Percentiles rank a stretch among this genome's conserved stretches.
These are phyloP conservation scores for Toxostoma redivivum DNA, from an alignment of 2,113 vertebrate genomes.

Conservation along the genomic window DNA sequence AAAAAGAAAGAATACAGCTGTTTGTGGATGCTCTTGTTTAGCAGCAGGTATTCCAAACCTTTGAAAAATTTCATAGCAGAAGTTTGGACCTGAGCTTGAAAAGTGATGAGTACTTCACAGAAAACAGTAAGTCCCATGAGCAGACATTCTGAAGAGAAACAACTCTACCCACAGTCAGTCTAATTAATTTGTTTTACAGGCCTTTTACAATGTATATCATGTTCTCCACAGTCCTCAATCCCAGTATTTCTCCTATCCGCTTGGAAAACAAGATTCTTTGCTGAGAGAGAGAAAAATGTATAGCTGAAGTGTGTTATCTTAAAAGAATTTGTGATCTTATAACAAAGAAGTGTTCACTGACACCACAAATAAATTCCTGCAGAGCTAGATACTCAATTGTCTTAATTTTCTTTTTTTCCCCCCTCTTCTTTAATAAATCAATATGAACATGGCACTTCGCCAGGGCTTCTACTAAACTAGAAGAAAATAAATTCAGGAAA, in stretches of 20 bases:
- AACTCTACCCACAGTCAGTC: background rate
- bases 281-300: background rate
- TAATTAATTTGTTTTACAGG: slow-evolving; percentile 29
- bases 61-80: background rate
- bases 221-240: background rate
- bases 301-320: background rate
- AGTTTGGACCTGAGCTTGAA: background rate
- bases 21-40: background rate
- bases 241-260: background rate
- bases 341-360: slow-evolving; percentile 15
- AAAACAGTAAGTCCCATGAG: background rate
- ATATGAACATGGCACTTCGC: slow-evolving; percentile 7
- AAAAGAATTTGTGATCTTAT: slow-evolving; percentile 30
- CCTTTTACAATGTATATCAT: background rate
- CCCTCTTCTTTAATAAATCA: slow-evolving; percentile 32
- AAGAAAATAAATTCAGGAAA: slow-evolving; percentile 37
- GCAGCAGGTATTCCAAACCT: background rate
- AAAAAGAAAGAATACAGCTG: background rate
- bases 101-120: background rate
- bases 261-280: slow-evolving; percentile 24
- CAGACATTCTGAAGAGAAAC: background rate
- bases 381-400: background rate
- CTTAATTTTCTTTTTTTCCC: background rate
- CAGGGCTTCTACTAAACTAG: slow-evolving; percentile 30
- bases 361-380: slow-evolving; percentile 44